A percentile compares a stretch with the other conserved stretches of the same genome.
phyloP scores from a whole-genome alignment of 2,797 vertebrate genomes.

The Brotogeris chrysoptera region DNA sequence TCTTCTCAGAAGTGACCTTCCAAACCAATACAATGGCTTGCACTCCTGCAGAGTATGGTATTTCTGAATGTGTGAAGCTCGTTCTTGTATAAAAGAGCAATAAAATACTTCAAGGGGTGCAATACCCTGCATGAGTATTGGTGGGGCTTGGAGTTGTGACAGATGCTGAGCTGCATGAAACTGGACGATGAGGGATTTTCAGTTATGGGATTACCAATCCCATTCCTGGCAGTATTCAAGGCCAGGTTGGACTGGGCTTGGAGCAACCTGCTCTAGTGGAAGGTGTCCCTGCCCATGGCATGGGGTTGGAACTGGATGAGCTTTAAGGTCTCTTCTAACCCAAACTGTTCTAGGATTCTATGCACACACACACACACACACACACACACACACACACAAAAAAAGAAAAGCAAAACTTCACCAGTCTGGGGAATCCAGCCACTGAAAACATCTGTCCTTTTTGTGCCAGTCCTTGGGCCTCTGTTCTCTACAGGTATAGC shows the following conservation, averaged over 20 bases:
- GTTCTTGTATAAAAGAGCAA: not conserved
- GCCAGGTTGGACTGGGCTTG: not conserved
- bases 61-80: not conserved
- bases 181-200: not conserved
- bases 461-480: not conserved
- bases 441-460: fast-evolving
- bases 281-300: not conserved
- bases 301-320: not conserved
- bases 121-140: fast-evolving
- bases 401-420: not conserved
- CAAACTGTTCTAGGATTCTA: not conserved
- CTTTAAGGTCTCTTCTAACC: not conserved
- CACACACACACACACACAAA: too few species aligned
- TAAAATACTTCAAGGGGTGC: not conserved
- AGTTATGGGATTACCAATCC: not conserved
- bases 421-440: not conserved
- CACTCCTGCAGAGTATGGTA: not conserved
- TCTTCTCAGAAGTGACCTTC: not conserved
- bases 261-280: not conserved
- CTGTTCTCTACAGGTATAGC: fast-evolving
- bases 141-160: not conserved
- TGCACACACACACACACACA: not conserved
- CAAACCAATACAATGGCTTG: not conserved
- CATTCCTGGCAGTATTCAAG: not conserved
- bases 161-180: not conserved